Percentiles rank a stretch among this genome's conserved stretches.
These are phyloP conservation scores for Cynopterus sphinx DNA, from an alignment of 2,797 vertebrate species.

Conservation along the genomic window DNA sequence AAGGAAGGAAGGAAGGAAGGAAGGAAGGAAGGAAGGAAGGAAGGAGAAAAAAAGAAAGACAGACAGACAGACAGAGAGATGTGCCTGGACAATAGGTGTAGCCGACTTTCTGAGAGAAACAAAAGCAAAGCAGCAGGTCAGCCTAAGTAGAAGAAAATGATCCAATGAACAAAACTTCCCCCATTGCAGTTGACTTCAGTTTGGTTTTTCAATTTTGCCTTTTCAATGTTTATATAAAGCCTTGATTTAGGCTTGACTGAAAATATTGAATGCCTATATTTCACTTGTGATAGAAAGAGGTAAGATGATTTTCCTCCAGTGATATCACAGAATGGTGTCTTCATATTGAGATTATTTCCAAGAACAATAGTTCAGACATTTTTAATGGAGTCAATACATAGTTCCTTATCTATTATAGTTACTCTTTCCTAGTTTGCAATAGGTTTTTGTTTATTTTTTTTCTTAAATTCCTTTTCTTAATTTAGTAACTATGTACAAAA, in stretches of 20 bases:
- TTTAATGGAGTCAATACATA: background rate
- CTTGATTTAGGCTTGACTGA: background rate
- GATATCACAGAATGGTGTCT: background rate
- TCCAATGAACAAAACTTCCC: background rate
- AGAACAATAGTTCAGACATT: background rate
- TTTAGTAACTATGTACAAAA: background rate
- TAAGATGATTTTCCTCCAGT: background rate
- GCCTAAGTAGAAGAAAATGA: background rate
- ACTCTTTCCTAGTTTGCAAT: background rate
- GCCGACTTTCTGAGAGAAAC: background rate
- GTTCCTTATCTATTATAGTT: background rate
- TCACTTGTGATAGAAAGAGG: background rate
- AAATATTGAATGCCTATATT: background rate
- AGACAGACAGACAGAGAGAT: no score
- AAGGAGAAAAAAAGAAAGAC: no score
- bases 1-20: background rate
- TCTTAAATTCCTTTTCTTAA: background rate
- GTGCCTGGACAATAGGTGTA: background rate
- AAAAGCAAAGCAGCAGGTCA: background rate
- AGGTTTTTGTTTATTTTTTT: background rate
- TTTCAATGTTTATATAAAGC: background rate
- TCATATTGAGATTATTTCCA: background rate
- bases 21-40: no score
- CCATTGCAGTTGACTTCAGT: background rate
- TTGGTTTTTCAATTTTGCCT: background rate